These are phyloP conservation scores for Clusia tigrina DNA, from an alignment of 2,888 invertebrate species.

Conservation along the genomic window DNA sequence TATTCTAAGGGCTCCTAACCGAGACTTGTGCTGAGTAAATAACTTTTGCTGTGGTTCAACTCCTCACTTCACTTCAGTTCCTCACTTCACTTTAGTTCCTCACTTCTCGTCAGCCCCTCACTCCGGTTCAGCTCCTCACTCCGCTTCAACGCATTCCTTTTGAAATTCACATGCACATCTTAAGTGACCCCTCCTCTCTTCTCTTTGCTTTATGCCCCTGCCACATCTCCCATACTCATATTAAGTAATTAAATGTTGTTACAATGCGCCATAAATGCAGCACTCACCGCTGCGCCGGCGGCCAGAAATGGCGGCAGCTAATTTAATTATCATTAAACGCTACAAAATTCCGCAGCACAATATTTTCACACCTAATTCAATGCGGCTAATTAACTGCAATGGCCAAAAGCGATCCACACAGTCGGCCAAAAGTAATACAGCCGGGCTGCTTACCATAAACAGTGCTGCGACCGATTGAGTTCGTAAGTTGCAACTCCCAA, in stretches of 20 bases:
- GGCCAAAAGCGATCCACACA: background rate
- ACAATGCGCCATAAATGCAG: slow-evolving; percentile 36
- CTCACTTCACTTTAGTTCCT: too few species aligned
- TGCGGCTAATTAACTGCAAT: slow-evolving; percentile 19
- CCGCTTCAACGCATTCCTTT: too few species aligned
- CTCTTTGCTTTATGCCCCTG: too few species aligned
- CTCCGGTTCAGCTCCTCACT: too few species aligned
- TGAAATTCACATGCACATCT: too few species aligned
- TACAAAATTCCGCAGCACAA: slow-evolving; percentile 37
- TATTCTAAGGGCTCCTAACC: too few species aligned
- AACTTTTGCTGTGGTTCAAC: too few species aligned
- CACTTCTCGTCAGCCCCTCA: too few species aligned
- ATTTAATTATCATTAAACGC: slow-evolving; percentile 42
- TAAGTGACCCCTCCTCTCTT: too few species aligned
- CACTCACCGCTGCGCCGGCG: background rate
- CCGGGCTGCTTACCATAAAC: background rate
- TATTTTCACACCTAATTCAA: slow-evolving; percentile 37
- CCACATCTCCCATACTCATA: too few species aligned
- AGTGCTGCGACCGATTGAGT: background rate
- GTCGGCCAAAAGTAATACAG: background rate
- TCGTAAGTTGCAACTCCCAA: background rate
- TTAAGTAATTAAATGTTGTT: slow-evolving; percentile 39
- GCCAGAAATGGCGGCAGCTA: slow-evolving; percentile 37
- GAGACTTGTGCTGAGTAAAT: too few species aligned
- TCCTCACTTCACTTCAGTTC: too few species aligned